Conservation (phyloP, 1,140 invertebrate genomes). For the Charaxes varanes region DNA sequence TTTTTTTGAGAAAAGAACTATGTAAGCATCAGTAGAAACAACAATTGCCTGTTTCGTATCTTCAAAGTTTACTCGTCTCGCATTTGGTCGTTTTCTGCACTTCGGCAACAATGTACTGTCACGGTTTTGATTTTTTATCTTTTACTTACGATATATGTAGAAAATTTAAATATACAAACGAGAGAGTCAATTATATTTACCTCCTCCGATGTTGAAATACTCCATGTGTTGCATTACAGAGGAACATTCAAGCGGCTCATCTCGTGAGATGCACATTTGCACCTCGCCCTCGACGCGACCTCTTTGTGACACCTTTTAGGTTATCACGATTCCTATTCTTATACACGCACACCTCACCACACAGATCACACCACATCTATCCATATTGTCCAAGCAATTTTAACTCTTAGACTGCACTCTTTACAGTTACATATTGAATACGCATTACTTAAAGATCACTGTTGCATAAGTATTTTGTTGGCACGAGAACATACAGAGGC, state of each 20-base stretch:
- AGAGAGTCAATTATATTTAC: neutral
- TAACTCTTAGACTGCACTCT: too few species aligned
- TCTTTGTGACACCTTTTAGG: constrained; percentile 47
- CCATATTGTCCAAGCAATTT: constrained; percentile 4
- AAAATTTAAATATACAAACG: too few species aligned
- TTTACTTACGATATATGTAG: too few species aligned
- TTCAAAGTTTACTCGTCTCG: too few species aligned
- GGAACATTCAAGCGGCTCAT: constrained; percentile 50
- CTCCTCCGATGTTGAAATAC: constrained; percentile 10
- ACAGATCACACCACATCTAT: neutral
- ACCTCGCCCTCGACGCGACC: constrained; percentile 33
- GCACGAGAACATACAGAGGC: constrained; percentile 20
- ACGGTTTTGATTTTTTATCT: too few species aligned
- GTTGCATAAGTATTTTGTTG: constrained; percentile 17
- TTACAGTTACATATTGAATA: too few species aligned
- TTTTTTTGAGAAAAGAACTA: too few species aligned
- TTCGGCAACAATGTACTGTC: too few species aligned
- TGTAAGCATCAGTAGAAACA: too few species aligned
- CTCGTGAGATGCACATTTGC: constrained; percentile 58
- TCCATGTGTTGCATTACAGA: constrained; percentile 24
- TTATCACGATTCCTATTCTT: constrained; percentile 34
- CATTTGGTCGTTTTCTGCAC: too few species aligned
- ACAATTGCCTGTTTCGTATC: too few species aligned
- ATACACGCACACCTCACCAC: constrained; percentile 17
- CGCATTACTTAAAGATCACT: too few species aligned